Percentiles rank a stretch among this genome's conserved stretches.
These are phyloP conservation scores for Tenebrio molitor DNA, from an alignment of 1,140 invertebrate species.

Conservation along the genomic window DNA sequence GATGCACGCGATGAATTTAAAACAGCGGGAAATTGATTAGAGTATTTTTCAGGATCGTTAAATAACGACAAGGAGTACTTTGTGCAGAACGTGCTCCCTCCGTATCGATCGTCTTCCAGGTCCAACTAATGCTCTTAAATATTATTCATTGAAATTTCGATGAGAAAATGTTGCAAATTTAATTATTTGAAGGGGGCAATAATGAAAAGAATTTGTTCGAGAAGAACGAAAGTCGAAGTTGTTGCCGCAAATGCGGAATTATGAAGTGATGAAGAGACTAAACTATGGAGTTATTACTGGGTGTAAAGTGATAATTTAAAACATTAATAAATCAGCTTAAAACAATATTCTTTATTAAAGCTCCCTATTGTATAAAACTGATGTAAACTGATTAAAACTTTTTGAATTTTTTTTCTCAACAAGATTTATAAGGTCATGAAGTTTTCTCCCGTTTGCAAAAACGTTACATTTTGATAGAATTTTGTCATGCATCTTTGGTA, in stretches of 20 bases:
- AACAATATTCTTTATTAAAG: too few species aligned
- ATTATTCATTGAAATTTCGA: constrained; percentile 14
- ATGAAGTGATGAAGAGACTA: too few species aligned
- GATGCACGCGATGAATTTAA: constrained; percentile 38
- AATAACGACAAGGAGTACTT: constrained; percentile 29
- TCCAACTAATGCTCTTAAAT: constrained; percentile 6
- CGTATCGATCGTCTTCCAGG: constrained; percentile 7
- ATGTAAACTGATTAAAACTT: too few species aligned
- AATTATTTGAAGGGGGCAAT: constrained; percentile 1
- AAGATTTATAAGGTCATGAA: too few species aligned
- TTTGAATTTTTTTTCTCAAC: too few species aligned
- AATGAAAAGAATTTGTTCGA: background rate
- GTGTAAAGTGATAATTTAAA: too few species aligned
- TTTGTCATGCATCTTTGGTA: too few species aligned
- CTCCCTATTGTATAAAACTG: too few species aligned
- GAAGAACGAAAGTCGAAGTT: background rate
- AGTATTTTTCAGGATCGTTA: constrained; percentile 38
- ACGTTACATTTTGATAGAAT: too few species aligned
- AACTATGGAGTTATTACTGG: too few species aligned
- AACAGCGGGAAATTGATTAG: constrained; percentile 34
- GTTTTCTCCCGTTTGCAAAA: too few species aligned
- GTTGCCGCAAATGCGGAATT: background rate
- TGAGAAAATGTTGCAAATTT: background rate
- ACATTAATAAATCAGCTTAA: too few species aligned
- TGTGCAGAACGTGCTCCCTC: constrained; percentile 7